Evolutionary conservation across 2,113 vertebrate genomes (phyloP).

Genomic region (Synchiropus splendidus): DNA sequence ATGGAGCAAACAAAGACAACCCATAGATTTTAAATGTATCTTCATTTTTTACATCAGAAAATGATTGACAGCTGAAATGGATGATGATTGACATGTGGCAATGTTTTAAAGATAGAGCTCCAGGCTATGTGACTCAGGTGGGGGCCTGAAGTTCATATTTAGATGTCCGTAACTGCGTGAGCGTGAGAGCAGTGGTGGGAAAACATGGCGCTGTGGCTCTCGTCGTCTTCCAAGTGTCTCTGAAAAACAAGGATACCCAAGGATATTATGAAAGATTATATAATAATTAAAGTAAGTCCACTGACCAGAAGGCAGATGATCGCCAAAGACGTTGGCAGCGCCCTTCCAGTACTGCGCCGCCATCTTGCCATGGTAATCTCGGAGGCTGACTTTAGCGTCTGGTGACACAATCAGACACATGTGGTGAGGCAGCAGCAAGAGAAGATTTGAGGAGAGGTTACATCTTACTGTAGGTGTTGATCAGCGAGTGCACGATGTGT

Average conservation of each 20-base stretch:
- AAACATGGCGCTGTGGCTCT: conserved; percentile 13
- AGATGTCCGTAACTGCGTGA: conserved; percentile 32
- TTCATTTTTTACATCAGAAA: too few species aligned
- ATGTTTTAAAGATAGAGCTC: conserved; percentile 8
- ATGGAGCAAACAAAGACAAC: too few species aligned
- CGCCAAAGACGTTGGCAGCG: conserved; percentile 28
- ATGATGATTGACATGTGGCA: too few species aligned
- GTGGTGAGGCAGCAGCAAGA: background rate
- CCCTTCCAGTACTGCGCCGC: conserved; percentile 52
- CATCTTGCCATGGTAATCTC: conserved; percentile 55
- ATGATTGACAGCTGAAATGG: too few species aligned
- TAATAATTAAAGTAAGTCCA: too few species aligned
- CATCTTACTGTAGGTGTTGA: conserved; percentile 54
- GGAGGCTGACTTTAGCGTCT: conserved; percentile 42
- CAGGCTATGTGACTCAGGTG: conserved; percentile 9
- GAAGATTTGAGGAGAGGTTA: background rate
- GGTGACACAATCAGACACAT: conserved; percentile 2
- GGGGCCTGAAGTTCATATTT: conserved; percentile 1
- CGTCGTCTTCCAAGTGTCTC: too few species aligned
- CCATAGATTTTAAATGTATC: too few species aligned
- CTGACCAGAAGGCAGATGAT: too few species aligned
- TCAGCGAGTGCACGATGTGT: conserved; percentile 44
- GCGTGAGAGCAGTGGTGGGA: conserved; percentile 4
- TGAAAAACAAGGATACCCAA: too few species aligned
- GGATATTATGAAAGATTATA: too few species aligned